phyloP scores from a whole-genome alignment of 2,797 vertebrate genomes.

The Malacoctenus gilli region DNA sequence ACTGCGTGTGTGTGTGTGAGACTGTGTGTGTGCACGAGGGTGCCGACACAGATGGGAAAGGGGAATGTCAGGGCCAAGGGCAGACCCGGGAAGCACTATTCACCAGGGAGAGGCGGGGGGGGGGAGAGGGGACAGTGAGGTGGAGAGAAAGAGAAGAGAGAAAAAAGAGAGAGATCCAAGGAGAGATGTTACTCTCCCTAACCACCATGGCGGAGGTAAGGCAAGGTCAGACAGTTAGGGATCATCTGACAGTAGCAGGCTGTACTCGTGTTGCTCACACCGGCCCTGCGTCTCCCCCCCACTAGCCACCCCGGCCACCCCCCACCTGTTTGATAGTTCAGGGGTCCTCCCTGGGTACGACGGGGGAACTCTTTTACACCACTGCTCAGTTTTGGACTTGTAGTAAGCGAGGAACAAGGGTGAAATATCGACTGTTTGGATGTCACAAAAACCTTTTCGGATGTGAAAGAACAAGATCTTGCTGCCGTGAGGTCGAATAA shows the following conservation, averaged over 20 bases:
- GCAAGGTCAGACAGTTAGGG: conserved; percentile 76
- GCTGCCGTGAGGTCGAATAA: too few relatives aligned
- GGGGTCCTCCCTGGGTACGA: conserved; percentile 40
- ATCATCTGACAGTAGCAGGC: conserved; percentile 68
- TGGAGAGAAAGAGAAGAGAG: conserved; percentile 70
- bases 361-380: conserved; percentile 22
- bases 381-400: conserved; percentile 21
- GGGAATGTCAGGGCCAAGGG: conserved; percentile 79
- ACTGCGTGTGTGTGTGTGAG: conserved; percentile 2
- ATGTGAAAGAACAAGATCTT: too few relatives aligned
- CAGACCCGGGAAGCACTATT: conserved; percentile 75
- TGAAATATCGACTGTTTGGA: neutral
- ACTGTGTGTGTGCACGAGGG: conserved; percentile 38
- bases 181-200: conserved; percentile 79
- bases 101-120: conserved; percentile 69
- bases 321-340: conserved; percentile 42
- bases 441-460: too few relatives aligned
- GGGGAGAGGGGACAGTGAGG: conserved; percentile 54
- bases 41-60: conserved; percentile 46
- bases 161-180: conserved; percentile 74
- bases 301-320: too few relatives aligned
- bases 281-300: conserved; percentile 24
- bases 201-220: conserved; percentile 70
- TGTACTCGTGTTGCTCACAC: conserved; percentile 50
- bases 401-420: conserved; percentile 3